Base-by-base conservation (phyloP, 2,113 vertebrate species). In the Carassius carassius region DNA sequence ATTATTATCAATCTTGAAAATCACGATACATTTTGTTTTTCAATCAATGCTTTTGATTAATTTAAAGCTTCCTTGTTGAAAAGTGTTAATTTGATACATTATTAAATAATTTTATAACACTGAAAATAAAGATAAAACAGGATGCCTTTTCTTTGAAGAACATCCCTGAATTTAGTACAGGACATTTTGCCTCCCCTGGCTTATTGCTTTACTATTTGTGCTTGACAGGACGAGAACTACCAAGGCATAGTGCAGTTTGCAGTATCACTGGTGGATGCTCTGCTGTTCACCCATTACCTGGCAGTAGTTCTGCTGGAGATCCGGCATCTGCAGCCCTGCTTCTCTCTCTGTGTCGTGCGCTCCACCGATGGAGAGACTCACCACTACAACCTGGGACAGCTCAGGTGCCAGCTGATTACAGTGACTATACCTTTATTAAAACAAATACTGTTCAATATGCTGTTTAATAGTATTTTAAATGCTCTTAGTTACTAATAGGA, bases 211-310 rank as follows among this genome's bases (percentile, higher is more conserved):
- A 82, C 65, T 82, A n/a, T 83, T 67, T 80, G 72, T 91, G 83
- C 58, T 5, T 47, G 5, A 0, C 94, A 96, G 95, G 97, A 98
- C 88, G 94, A 95, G 79, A 96, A 97, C 90, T 97, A 98, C 92
- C 96, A 98, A 49, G 96, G 97, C 5, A 97, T 99, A 3, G 98
- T 98, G 89, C 97, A 99, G 92, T 98, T 98, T 0, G 94, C 97
- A 0, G 97, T 97, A 87, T 98, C 97, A 8, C 94, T 99, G 2
- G 97, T 99, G 93, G 98, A 99, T 1, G 96, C 97, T 0, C 95
- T 98, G 84, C 95, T 99, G 84, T 98, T 98, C 90, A 97, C 98
- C 86, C 97, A 99, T 85, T 99, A 99, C 93, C 92, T 99, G 92
- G 97, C 96, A 8, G 95, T 99, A 0, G 96, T 99, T 85, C 91